Evolutionary conservation across 2,113 vertebrate genomes (phyloP), one percentile per base, ranked within the genome.

Genomic region (Sorex fumeus): DNA sequence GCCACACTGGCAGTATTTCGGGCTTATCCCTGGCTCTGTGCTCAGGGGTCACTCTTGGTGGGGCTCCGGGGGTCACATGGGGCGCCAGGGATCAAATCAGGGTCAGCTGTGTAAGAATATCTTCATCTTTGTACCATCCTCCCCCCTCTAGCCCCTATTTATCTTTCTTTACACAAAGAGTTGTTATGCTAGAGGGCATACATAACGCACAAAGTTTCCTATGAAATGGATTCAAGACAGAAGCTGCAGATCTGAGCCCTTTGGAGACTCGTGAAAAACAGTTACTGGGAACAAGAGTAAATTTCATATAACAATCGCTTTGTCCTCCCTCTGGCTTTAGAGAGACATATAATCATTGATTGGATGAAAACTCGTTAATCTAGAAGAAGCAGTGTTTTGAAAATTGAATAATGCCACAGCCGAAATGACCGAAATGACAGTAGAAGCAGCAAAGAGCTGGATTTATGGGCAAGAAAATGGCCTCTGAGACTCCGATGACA

Each of bases 391-490:
- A 18, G 28, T 43, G 66, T 21, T 50, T 80, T 80, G 57, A 82
- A 53, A 75, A 64, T 75, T n/a, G 47, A 83, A 69, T 75, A 78
- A 78, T 12, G 18, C 40, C 60, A 43, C 4, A 85, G 70, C 9
- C 32, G 16, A 81, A 84, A 80, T 69, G 66, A 50, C 9, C 32
- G 16, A 81, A 84, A 80, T 69, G 66, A 50, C 60, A 70, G 53
- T 10, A 70, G 71, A 69, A 91, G n/a, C 74, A 81, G 36, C n/a
- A 64, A 81, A 78, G 23, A 57, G 23, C 4, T 53, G 30, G 71
- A 78, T 70, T 93, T 70, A 83, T 12, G 57, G 89, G 36, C 64
- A 30, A 91, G 76, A 85, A 90, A 84, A 89, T 19, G 21, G 10
- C 66, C 15, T 72, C 70, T 57, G 40, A 21, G 47, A 30, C 64